phyloP scores from a whole-genome alignment of 2,113 vertebrate species.

The Gallinago undulata region DNA sequence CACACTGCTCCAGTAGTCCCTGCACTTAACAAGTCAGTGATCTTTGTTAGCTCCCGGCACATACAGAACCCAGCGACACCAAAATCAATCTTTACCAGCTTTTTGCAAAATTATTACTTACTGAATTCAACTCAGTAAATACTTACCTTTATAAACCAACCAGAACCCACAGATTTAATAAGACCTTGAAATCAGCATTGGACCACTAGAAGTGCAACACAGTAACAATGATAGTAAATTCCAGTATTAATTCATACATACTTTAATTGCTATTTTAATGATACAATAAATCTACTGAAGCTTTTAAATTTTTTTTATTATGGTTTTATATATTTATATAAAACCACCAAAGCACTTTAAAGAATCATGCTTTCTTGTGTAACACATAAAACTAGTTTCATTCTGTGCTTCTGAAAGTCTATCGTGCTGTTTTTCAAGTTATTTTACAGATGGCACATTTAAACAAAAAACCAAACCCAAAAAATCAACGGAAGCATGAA shows the following conservation, averaged over 20 bases:
- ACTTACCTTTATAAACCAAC: constrained; percentile 41
- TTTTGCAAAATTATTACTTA: not conserved
- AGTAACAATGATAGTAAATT: constrained; percentile 3
- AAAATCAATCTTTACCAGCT: not conserved
- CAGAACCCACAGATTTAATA: not conserved
- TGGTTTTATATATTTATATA: constrained; percentile 71
- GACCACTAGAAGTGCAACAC: constrained; percentile 2
- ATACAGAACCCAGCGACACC: not conserved
- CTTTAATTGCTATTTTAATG: constrained; percentile 67
- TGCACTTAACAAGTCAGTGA: not conserved
- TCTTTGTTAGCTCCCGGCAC: not conserved
- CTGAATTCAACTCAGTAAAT: not conserved
- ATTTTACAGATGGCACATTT: constrained; percentile 64
- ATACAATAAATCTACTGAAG: constrained; percentile 54
- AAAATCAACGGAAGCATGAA: not conserved
- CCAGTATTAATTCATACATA: constrained; percentile 7
- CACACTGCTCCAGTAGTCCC: not conserved
- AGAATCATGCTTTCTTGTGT: constrained; percentile 67
- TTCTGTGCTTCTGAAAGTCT: constrained; percentile 59
- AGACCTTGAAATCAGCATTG: not conserved
- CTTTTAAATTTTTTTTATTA: constrained; percentile 64
- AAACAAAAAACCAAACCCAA: not conserved
- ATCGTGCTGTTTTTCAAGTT: constrained; percentile 56
- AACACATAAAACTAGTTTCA: constrained; percentile 59
- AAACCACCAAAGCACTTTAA: constrained; percentile 73